Percentiles rank a stretch among this genome's conserved stretches.
These are phyloP conservation scores for Eulemur macaco DNA, from an alignment of 2,113 vertebrate genomes.

Conservation along the genomic window DNA sequence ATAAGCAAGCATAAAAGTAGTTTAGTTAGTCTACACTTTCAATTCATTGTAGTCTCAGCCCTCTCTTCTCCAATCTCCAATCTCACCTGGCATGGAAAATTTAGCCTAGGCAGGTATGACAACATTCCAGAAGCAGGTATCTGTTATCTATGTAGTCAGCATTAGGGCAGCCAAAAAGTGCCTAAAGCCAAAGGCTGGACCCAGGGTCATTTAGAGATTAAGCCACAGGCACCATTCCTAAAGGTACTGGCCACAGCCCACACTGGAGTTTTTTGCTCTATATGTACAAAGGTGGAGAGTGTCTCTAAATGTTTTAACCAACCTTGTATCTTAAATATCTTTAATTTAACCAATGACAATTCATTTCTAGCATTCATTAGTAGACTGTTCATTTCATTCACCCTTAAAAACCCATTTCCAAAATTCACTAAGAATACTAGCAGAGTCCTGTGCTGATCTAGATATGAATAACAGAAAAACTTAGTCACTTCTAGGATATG, in stretches of 20 bases:
- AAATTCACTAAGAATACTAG: conserved; percentile 16
- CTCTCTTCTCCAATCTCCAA: background rate
- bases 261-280: background rate
- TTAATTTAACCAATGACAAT: background rate
- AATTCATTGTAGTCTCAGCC: background rate
- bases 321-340: conserved; percentile 22
- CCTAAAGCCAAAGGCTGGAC: background rate
- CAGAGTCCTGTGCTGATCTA: background rate
- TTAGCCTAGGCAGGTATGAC: background rate
- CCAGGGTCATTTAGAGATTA: background rate
- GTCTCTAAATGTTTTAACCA: background rate
- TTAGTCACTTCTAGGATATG: background rate
- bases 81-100: background rate
- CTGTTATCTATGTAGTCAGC: background rate
- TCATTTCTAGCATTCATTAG: conserved; percentile 15
- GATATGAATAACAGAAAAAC: background rate
- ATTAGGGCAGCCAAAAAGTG: background rate
- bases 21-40: background rate
- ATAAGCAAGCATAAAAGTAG: background rate
- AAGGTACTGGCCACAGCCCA: background rate
- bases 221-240: background rate
- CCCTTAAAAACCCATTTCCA: background rate
- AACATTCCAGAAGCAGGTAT: background rate
- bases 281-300: background rate
- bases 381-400: background rate